Evolutionary conservation across 2,113 vertebrate genomes (phyloP), one percentile per base, ranked within the genome.

Genomic region (Gambusia affinis): DNA sequence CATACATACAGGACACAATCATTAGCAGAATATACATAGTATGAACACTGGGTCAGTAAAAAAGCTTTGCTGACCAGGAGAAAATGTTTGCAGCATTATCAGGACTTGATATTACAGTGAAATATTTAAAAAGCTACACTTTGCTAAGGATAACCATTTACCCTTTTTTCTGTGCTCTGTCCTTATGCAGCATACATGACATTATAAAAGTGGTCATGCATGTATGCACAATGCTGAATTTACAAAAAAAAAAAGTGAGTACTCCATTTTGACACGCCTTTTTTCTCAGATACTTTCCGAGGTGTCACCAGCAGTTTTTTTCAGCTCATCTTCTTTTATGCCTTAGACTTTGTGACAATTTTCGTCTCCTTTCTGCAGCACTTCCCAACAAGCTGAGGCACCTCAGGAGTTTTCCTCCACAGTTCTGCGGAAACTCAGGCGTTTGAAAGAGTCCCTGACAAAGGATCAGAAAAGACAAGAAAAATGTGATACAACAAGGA

Each of bases 381-480:
- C 61, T 70, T 17, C 67, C 28, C 72, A 66, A 75, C 39, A 35
- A 74, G 42, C 69, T 14, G 4, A n/a, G 14, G 71, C 60, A 61
- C 80, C 85, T 95, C 94, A 95, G 78, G 92, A 90, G 90, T 89
- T 94, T 81, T 95, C 95, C 82, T 95, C 95, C 12, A 37, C 92
- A 76, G 90, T 60, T 86, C 90, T 90, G 69, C 94, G 94, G 75
- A 95, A 93, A 88, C 95, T 95, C 42, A 92, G 85, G 73, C 94
- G 91, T 88, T 95, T 95, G 82, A 94, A 91, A 72, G 94, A 94
- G 68, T 95, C 94, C 85, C 95, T 95, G 78, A 77, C 47, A 85
- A 64, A 3, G 19, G 29, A 76, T 8, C 60, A 72, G 27, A 73
- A 14, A 47, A 11, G 3, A 1, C 2, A 7, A 12, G 11, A 8